Conservation (phyloP, 2,797 vertebrate species). For the Silurus lanzhouensis region DNA sequence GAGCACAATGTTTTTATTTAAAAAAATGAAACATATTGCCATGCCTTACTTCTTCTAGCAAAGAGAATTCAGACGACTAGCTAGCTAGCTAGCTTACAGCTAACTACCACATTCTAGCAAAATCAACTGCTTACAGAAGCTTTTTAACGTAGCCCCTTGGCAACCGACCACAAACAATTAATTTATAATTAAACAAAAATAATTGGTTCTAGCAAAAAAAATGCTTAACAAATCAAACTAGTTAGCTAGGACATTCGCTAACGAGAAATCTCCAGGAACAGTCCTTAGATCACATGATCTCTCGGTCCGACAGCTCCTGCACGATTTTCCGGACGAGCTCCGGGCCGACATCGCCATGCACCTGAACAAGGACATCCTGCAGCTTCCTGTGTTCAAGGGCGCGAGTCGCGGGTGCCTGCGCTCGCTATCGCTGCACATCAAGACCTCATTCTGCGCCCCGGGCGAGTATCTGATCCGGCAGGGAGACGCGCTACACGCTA, state of each 20-base stretch:
- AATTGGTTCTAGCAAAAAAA: neutral
- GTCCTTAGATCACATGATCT: neutral
- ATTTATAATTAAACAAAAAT: neutral
- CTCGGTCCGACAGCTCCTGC: constrained; percentile 79
- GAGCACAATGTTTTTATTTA: no score
- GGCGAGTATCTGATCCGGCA: constrained; percentile 94
- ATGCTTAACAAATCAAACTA: no score
- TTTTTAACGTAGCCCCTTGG: neutral
- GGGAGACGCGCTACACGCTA: constrained; percentile 90
- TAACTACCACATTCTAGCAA: neutral
- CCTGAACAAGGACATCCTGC: constrained; percentile 96
- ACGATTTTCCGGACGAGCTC: constrained; percentile 95
- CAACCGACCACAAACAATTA: neutral
- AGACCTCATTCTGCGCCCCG: constrained; percentile 92
- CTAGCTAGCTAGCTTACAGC: neutral
- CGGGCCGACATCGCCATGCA: constrained; percentile 96
- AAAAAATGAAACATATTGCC: no score
- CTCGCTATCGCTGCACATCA: constrained; percentile 94
- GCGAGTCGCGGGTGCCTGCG: constrained; percentile 94
- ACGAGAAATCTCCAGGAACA: neutral
- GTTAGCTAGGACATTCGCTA: neutral
- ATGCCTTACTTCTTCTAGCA: neutral
- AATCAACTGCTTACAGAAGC: no score
- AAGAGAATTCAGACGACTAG: neutral
- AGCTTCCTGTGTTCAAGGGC: constrained; percentile 89